phyloP scores from a whole-genome alignment of 2,888 invertebrate species.

The Mycalesis mineus region DNA sequence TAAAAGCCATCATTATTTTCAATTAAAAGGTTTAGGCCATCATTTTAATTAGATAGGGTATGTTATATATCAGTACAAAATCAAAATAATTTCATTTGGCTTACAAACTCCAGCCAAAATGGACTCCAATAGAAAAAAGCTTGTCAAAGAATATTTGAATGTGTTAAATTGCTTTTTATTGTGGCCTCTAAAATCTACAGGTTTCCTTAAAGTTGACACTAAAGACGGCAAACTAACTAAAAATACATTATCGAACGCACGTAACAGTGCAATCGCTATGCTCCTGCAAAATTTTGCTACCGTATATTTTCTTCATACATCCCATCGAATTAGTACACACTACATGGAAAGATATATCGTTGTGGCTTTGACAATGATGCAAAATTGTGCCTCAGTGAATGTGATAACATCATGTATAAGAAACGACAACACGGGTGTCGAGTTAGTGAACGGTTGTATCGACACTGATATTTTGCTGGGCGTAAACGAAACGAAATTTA shows the following conservation, averaged over 20 bases:
- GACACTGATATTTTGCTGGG: slow-evolving; percentile 52
- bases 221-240: background rate
- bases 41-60: too few relatives aligned
- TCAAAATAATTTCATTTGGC: too few relatives aligned
- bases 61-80: too few relatives aligned
- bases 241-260: background rate
- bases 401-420: too few relatives aligned
- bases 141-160: background rate
- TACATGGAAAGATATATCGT: background rate
- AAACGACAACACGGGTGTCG: slow-evolving; percentile 26
- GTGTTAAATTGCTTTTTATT: background rate
- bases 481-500: slow-evolving; percentile 48
- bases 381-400: background rate
- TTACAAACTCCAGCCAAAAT: background rate
- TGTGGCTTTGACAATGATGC: background rate
- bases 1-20: too few relatives aligned
- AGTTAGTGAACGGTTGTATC: slow-evolving; percentile 41
- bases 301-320: background rate
- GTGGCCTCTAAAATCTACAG: background rate
- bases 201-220: background rate
- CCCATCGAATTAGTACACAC: background rate
- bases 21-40: too few relatives aligned
- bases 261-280: background rate
- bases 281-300: background rate
- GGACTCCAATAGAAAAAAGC: background rate